phyloP scores from a whole-genome alignment of 2,797 vertebrate species.

The Centropyge bicolor region DNA sequence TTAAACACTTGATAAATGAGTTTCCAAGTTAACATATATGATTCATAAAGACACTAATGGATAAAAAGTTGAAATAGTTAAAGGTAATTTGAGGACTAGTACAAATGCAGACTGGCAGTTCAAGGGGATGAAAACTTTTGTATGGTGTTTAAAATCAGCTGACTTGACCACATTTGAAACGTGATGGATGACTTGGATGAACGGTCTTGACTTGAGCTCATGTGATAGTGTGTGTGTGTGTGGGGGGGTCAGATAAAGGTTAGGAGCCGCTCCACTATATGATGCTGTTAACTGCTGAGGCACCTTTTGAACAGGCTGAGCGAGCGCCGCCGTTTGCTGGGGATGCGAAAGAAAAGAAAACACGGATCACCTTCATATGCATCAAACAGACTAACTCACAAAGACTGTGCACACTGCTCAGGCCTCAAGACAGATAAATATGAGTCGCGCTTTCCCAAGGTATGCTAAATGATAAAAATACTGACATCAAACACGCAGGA shows the following conservation, averaged over 20 bases:
- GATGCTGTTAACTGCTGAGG: neutral
- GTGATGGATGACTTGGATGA: neutral
- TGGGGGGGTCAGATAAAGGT: neutral
- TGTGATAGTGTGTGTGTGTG: too few species aligned
- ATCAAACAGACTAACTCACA: slow-evolving; percentile 31
- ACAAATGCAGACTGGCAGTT: neutral
- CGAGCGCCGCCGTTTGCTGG: neutral
- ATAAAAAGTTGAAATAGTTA: neutral
- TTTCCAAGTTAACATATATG: neutral
- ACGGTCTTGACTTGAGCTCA: neutral
- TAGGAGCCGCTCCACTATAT: neutral
- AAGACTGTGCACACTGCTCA: neutral
- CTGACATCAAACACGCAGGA: slow-evolving; percentile 25
- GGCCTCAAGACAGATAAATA: slow-evolving; percentile 1
- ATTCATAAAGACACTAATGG: slow-evolving; percentile 23
- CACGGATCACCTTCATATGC: neutral
- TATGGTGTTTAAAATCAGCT: too few species aligned
- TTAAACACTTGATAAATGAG: too few species aligned
- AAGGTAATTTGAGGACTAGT: neutral
- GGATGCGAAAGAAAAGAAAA: neutral
- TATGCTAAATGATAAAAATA: slow-evolving; percentile 28
- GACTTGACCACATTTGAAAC: neutral
- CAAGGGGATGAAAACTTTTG: too few species aligned
- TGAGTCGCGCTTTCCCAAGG: slow-evolving; percentile 8
- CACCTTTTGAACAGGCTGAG: neutral